Conservation (phyloP, 2,113 vertebrate species). For the Chascanopsetta lugubris region DNA sequence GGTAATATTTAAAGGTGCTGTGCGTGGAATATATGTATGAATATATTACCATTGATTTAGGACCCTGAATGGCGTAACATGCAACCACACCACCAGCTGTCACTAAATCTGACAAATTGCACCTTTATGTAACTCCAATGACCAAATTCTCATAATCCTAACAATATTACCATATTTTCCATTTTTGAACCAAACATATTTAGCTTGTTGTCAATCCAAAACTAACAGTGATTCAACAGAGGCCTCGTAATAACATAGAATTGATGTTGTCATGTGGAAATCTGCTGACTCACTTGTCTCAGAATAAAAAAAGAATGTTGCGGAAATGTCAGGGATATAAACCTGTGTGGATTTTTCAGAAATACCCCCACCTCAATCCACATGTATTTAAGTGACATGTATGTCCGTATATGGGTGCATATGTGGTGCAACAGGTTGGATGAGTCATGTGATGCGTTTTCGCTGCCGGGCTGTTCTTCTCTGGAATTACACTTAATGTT, state of each 20-base stretch:
- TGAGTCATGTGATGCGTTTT: conserved; percentile 1
- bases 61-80: too few species aligned
- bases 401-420: too few species aligned
- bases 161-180: not conserved
- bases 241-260: not conserved
- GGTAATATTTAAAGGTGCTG: too few species aligned
- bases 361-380: not conserved
- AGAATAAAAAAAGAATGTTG: not conserved
- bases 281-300: not conserved
- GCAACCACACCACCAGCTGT: too few species aligned
- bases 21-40: too few species aligned
- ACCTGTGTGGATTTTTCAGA: not conserved
- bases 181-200: not conserved
- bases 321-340: too few species aligned
- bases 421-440: not conserved
- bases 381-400: not conserved
- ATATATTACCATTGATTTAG: too few species aligned
- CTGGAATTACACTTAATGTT: not conserved
- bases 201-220: not conserved
- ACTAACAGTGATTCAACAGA: not conserved
- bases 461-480: not conserved
- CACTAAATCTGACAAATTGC: too few species aligned
- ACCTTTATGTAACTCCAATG: too few species aligned
- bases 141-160: not conserved
- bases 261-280: not conserved